Percentiles rank a stretch among this genome's conserved stretches.
These are phyloP conservation scores for Drosophila birchii DNA, from an alignment of 2,888 invertebrate genomes.

Conservation along the genomic window DNA sequence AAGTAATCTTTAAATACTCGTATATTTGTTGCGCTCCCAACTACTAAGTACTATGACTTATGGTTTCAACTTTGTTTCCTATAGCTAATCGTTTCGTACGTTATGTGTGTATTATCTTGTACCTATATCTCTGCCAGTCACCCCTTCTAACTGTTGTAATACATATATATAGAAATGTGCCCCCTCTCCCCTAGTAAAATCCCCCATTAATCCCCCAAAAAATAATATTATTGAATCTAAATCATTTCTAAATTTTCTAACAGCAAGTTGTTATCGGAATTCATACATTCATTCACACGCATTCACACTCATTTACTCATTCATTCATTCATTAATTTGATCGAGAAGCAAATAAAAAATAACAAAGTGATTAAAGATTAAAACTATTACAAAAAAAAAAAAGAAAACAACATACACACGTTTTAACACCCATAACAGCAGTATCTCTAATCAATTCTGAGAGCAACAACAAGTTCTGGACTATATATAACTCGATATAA, in stretches of 20 bases:
- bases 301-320: conserved; percentile 17
- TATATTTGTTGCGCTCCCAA: conserved; percentile 31
- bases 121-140: conserved; percentile 44
- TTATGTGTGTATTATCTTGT: conserved; percentile 68
- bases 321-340: conserved; percentile 15
- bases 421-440: conserved; percentile 44
- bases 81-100: conserved; percentile 52
- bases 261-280: conserved; percentile 43
- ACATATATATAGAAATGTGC: conserved; percentile 51
- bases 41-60: conserved; percentile 54
- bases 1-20: conserved; percentile 7
- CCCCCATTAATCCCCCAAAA: conserved; percentile 6
- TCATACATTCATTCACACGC: conserved; percentile 40
- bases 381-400: background rate
- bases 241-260: conserved; percentile 31
- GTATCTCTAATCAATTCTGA: conserved; percentile 42
- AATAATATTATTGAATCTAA: conserved; percentile 21
- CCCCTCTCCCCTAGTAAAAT: conserved; percentile 26
- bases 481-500: conserved; percentile 48
- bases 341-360: conserved; percentile 34
- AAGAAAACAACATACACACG: conserved; percentile 45
- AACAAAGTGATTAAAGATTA: conserved; percentile 30
- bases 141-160: conserved; percentile 72
- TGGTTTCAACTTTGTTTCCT: conserved; percentile 61
- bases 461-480: conserved; percentile 72